phyloP scores from a whole-genome alignment of 2,888 invertebrate genomes.

The Mayetiola destructor region DNA sequence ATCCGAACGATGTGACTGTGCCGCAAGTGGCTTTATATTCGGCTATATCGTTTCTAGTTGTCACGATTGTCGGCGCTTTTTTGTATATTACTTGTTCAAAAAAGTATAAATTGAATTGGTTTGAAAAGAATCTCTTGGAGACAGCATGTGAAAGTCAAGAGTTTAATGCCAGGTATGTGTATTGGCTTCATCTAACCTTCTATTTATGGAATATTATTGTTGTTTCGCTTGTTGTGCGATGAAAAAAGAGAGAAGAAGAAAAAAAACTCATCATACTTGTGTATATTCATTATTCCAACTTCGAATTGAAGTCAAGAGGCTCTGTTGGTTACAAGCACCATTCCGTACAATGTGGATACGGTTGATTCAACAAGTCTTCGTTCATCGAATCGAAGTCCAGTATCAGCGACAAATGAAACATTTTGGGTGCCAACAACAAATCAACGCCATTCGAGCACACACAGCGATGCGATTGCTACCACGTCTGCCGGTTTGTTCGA shows the following conservation, averaged over 20 bases:
- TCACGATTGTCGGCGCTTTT: constrained; percentile 35
- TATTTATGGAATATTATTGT: not conserved
- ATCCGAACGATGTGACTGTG: constrained; percentile 32
- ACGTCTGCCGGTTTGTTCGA: not conserved
- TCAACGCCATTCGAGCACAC: constrained; percentile 19
- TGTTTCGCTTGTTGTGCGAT: not conserved
- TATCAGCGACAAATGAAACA: constrained; percentile 33
- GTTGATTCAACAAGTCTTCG: constrained; percentile 29
- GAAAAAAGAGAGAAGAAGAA: not conserved
- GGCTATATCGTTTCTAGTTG: constrained; percentile 37
- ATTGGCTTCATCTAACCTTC: not conserved
- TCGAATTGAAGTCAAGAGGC: constrained; percentile 32
- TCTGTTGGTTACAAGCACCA: constrained; percentile 28
- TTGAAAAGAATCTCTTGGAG: constrained; percentile 42
- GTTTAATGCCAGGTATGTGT: constrained; percentile 21
- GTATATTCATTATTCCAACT: constrained; percentile 16
- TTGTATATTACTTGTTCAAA: constrained; percentile 41
- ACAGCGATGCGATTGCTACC: constrained; percentile 13
- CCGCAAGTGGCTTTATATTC: constrained; percentile 37
- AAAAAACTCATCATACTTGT: not conserved
- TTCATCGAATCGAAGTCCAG: constrained; percentile 31
- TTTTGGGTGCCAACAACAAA: constrained; percentile 36
- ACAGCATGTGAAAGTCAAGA: constrained; percentile 35
- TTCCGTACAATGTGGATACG: constrained; percentile 33
- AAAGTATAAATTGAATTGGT: constrained; percentile 43